These are phyloP conservation scores for Apus apus DNA, from an alignment of 2,113 vertebrate genomes.

Conservation along the genomic window DNA sequence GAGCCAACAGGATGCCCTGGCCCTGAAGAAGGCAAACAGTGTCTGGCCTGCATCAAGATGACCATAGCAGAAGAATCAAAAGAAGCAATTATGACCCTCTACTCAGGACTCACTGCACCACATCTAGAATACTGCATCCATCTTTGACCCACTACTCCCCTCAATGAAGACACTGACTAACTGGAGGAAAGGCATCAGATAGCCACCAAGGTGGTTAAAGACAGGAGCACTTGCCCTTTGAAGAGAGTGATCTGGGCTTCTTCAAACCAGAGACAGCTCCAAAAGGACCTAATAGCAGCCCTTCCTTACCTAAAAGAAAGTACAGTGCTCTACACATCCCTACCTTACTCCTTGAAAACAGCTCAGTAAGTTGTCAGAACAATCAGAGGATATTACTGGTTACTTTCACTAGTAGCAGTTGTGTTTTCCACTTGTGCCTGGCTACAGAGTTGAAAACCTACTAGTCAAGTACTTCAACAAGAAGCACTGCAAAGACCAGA, in stretches of 20 bases:
- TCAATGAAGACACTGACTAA: background rate
- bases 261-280: background rate
- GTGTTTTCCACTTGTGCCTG: background rate
- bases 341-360: background rate
- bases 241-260: background rate
- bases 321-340: background rate
- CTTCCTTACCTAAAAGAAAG: background rate
- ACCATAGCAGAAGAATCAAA: background rate
- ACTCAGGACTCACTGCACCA: background rate
- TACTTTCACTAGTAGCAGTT: background rate
- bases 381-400: background rate
- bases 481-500: background rate
- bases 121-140: background rate
- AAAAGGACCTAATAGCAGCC: background rate
- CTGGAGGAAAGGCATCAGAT: background rate
- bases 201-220: background rate
- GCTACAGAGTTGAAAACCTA: background rate
- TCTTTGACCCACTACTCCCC: background rate
- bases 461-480: background rate
- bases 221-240: background rate
- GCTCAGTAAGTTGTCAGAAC: background rate
- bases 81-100: background rate
- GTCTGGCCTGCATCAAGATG: background rate
- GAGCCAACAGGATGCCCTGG: background rate
- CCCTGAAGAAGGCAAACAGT: background rate